A percentile compares a stretch with the other conserved stretches of the same genome.
phyloP scores from a whole-genome alignment of 2,888 invertebrate species.

The Zygogramma bicolorata region DNA sequence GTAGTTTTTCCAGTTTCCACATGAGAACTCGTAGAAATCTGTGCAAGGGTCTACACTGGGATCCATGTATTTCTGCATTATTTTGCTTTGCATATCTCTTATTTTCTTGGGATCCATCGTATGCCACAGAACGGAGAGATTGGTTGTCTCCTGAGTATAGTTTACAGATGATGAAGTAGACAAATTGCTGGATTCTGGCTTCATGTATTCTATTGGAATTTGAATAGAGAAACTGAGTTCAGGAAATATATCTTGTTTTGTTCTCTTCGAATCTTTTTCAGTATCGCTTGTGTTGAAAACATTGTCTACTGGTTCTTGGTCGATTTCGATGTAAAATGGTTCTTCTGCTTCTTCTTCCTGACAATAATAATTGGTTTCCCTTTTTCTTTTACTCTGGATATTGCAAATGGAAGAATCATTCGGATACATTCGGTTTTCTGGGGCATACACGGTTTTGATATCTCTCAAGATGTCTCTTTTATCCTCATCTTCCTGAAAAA shows the following conservation, averaged over 20 bases:
- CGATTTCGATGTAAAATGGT: neutral
- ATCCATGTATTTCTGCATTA: slow-evolving; percentile 86
- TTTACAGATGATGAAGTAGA: neutral
- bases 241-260: neutral
- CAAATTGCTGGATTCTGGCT: neutral
- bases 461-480: slow-evolving; percentile 51
- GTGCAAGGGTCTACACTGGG: slow-evolving; percentile 78
- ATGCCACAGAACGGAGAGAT: slow-evolving; percentile 27
- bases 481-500: slow-evolving; percentile 52
- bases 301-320: neutral
- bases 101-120: slow-evolving; percentile 20
- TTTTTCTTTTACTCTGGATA: slow-evolving; percentile 23
- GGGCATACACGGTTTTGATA: slow-evolving; percentile 53
- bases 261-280: neutral
- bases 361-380: neutral
- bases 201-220: neutral
- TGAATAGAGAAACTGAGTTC: neutral
- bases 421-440: slow-evolving; percentile 44
- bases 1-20: slow-evolving; percentile 86
- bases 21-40: slow-evolving; percentile 88
- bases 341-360: neutral
- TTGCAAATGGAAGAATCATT: slow-evolving; percentile 33
- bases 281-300: neutral
- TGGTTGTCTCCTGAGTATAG: neutral
- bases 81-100: slow-evolving; percentile 38